phyloP scores from a whole-genome alignment of 2,888 invertebrate genomes.

The Suillia variegata region DNA sequence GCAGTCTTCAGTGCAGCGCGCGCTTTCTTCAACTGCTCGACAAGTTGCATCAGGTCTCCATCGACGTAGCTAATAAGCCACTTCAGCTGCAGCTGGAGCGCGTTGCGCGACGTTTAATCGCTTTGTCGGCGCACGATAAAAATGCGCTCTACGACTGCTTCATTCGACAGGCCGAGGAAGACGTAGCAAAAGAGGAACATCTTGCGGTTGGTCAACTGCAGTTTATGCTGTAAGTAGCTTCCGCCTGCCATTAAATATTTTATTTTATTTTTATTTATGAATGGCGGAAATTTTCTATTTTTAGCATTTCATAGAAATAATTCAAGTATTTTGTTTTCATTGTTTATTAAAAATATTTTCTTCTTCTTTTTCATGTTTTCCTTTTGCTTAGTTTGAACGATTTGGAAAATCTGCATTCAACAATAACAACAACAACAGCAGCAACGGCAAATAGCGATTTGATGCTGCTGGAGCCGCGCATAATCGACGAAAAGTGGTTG shows the following conservation, averaged over 20 bases:
- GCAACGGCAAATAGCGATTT: constrained; percentile 16
- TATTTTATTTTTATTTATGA: constrained; percentile 3
- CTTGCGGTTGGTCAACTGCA: constrained; percentile 30
- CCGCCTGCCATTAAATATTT: constrained; percentile 19
- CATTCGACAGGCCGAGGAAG: constrained; percentile 21
- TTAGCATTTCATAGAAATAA: no score
- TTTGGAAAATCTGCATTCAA: constrained; percentile 32
- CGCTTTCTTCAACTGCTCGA: constrained; percentile 44
- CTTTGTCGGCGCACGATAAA: constrained; percentile 32
- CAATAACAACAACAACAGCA: constrained; percentile 21
- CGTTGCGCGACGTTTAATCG: constrained; percentile 39
- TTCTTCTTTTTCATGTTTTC: constrained; percentile 5
- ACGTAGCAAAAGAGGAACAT: constrained; percentile 28
- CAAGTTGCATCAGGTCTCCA: constrained; percentile 45
- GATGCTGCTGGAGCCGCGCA: constrained; percentile 43
- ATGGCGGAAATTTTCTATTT: no score
- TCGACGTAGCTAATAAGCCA: constrained; percentile 35
- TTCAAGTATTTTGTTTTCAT: no score
- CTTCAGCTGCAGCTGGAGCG: constrained; percentile 49
- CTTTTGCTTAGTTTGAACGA: constrained; percentile 33
- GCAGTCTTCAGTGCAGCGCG: constrained; percentile 22
- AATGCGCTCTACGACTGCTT: constrained; percentile 41
- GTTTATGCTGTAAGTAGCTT: constrained; percentile 41
- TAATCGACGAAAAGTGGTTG: constrained; percentile 60
- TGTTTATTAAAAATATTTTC: not conserved